phyloP scores from a whole-genome alignment of 2,797 vertebrate genomes.

The Neosilurus mollespiculum region DNA sequence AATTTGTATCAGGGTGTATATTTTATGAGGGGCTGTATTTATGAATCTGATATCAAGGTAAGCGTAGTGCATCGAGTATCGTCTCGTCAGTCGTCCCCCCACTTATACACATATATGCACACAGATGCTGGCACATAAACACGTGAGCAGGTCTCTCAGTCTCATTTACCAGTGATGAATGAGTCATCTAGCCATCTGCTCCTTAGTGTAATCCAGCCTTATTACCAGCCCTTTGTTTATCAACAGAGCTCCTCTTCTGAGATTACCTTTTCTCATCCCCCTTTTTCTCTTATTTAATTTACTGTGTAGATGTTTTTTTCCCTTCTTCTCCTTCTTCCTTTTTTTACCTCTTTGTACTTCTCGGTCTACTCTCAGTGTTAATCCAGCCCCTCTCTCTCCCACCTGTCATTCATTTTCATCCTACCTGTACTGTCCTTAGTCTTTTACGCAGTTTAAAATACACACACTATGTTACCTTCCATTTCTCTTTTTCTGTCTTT shows the following conservation, averaged over 20 bases:
- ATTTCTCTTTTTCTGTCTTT: constrained; percentile 30
- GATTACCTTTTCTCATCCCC: constrained; percentile 43
- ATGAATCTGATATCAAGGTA: constrained; percentile 5
- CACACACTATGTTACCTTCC: background rate
- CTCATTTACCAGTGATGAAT: constrained; percentile 43
- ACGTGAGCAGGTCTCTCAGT: constrained; percentile 3
- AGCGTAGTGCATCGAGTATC: constrained; percentile 1
- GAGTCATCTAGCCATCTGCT: constrained; percentile 69
- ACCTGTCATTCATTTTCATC: constrained; percentile 33
- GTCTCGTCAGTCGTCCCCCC: constrained; percentile 29
- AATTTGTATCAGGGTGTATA: constrained; percentile 16
- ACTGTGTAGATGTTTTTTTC: constrained; percentile 1
- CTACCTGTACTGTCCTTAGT: constrained; percentile 23
- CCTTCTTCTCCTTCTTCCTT: background rate
- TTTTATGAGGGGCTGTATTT: background rate
- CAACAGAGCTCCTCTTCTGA: constrained; percentile 57
- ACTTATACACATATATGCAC: background rate
- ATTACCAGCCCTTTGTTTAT: constrained; percentile 66
- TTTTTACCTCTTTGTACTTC: background rate
- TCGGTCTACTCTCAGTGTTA: constrained; percentile 2
- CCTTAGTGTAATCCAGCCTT: constrained; percentile 60
- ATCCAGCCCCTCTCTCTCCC: constrained; percentile 29
- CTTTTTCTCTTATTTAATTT: background rate
- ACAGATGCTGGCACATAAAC: no score
- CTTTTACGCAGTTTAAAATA: constrained; percentile 24